phyloP scores from a whole-genome alignment of 2,113 vertebrate genomes.

The Recurvirostra avosetta region DNA sequence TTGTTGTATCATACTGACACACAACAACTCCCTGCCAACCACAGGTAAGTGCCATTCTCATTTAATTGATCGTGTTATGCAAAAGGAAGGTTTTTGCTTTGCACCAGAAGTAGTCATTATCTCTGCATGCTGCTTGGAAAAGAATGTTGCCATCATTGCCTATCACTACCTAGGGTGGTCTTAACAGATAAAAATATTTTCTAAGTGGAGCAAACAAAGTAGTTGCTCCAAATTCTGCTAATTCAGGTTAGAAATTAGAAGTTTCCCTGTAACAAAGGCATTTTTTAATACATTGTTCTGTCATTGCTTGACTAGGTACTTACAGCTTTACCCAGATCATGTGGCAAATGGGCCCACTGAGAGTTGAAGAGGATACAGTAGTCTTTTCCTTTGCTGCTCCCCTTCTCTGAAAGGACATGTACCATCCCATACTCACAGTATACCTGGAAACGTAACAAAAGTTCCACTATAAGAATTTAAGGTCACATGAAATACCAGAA shows the following conservation, averaged over 20 bases:
- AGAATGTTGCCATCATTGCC: neutral
- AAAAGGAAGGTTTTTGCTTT: neutral
- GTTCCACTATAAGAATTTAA: neutral
- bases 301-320: slow-evolving; percentile 55
- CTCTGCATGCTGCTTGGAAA: neutral
- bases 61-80: neutral
- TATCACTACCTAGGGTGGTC: neutral
- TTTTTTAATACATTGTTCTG: neutral
- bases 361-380: slow-evolving; percentile 96
- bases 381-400: slow-evolving; percentile 82
- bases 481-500: neutral
- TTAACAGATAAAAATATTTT: neutral
- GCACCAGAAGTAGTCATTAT: neutral
- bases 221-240: neutral
- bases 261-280: neutral
- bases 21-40: neutral
- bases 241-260: neutral
- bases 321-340: slow-evolving; percentile 90
- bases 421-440: slow-evolving; percentile 90
- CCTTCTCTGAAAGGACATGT: slow-evolving; percentile 82
- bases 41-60: neutral
- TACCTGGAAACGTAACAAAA: slow-evolving; percentile 71
- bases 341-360: slow-evolving; percentile 90
- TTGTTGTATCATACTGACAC: neutral
- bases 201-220: neutral